Evolutionary conservation across 2,113 vertebrate species (phyloP).

Genomic region (Chloroceryle aenea): DNA sequence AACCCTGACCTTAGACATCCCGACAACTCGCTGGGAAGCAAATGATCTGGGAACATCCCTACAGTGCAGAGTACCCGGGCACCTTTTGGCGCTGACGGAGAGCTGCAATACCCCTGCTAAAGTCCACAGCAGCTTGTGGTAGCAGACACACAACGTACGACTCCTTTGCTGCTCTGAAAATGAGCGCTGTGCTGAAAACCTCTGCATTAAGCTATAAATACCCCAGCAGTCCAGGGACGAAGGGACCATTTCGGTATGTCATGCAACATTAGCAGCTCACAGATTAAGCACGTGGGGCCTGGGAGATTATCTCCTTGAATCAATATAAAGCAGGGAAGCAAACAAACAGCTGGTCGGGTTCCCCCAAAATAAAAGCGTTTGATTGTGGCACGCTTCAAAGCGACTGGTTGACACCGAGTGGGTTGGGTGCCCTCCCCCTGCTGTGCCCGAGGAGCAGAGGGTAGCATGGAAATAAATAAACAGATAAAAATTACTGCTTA

Average conservation of each 20-base stretch:
- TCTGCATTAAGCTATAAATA: conserved; percentile 32
- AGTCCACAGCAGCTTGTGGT: background rate
- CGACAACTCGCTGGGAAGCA: background rate
- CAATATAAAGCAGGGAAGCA: conserved; percentile 48
- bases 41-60: background rate
- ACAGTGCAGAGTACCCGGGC: background rate
- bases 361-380: conserved; percentile 35
- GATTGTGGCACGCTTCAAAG: conserved; percentile 65
- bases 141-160: accelerated
- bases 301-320: conserved; percentile 65
- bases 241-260: conserved; percentile 18
- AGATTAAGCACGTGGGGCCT: conserved; percentile 53
- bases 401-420: background rate
- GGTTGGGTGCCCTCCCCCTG: conserved; percentile 31
- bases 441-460: background rate
- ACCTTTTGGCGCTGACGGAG: background rate
- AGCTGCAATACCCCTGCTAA: background rate
- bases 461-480: conserved; percentile 42
- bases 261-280: conserved; percentile 53
- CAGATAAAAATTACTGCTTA: conserved; percentile 47
- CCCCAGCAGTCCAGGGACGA: background rate
- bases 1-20: background rate
- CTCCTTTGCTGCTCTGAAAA: background rate
- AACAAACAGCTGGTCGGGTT: conserved; percentile 65
- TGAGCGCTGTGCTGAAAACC: background rate